Evolutionary conservation across 2,797 vertebrate genomes (phyloP), one percentile per base, ranked within the genome.

Genomic region (Tadarida brasiliensis): DNA sequence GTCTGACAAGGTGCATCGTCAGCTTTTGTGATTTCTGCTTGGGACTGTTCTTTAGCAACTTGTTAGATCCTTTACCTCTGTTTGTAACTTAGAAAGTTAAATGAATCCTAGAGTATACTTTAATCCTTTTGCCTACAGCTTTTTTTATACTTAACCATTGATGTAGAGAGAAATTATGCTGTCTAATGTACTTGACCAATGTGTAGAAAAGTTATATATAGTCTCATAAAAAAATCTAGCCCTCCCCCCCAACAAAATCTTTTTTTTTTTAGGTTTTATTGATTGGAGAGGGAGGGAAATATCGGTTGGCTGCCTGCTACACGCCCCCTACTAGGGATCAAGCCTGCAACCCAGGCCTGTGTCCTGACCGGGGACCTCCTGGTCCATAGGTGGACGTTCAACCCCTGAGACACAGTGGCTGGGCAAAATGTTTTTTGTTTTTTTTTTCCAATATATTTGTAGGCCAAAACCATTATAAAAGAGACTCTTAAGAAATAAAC

Each of bases 401-500:
- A 44, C 39, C 39, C 39, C n/a, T n/a, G 39, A 44, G 39, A 4
- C 39, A 44, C 39, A 44, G 5, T 7, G 39, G 39, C 39, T 44
- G 39, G 39, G 39, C 39, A 44, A 44, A 44, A 44, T 44, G 5
- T 44, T 4, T 44, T 44, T 44, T 44, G 39, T 7, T 44, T 44
- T 39, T 3, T 39, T 39, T 44, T 44, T 44, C 95, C 95, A 94
- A 17, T 87, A 74, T 95, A 83, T 93, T 95, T 92, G 90, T 96
- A 93, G 95, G 91, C 59, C 57, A 94, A 81, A 87, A 33, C 49
- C 71, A 96, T 63, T 85, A 80, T 73, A 68, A 91, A 95, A 93
- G 16, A 90, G 94, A 90, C 33, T 81, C 30, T 90, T 87, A 87
- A 80, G 49, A 96, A 96, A 97, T 94, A 97, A 96, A 96, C 19